A percentile compares a stretch with the other conserved stretches of the same genome.
Evolutionary conservation across 1,140 invertebrate genomes (phyloP).

Genomic region (Drosophila nikananu): DNA sequence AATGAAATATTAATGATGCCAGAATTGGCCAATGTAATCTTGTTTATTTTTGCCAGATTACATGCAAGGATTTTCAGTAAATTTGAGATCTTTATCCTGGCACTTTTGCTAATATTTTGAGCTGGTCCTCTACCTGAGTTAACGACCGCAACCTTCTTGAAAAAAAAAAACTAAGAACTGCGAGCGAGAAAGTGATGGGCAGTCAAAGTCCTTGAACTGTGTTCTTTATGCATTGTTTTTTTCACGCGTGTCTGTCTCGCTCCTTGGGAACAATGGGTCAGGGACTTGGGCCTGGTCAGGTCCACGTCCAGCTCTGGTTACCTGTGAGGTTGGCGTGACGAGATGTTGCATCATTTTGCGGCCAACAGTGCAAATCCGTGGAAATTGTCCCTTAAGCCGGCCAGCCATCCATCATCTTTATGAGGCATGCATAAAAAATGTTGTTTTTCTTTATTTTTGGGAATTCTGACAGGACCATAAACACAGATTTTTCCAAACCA

Average conservation of each 20-base stretch:
- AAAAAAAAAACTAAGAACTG: slow-evolving; percentile 36
- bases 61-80: slow-evolving; percentile 23
- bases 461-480: slow-evolving; percentile 54
- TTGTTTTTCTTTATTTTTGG: slow-evolving; percentile 20
- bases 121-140: slow-evolving; percentile 53
- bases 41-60: slow-evolving; percentile 41
- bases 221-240: slow-evolving; percentile 68
- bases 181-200: slow-evolving; percentile 66
- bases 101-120: slow-evolving; percentile 20
- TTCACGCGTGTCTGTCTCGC: slow-evolving; percentile 62
- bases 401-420: slow-evolving; percentile 48
- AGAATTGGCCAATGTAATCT: slow-evolving; percentile 37
- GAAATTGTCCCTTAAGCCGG: slow-evolving; percentile 51
- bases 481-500: slow-evolving; percentile 20
- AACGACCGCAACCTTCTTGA: slow-evolving; percentile 64
- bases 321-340: slow-evolving; percentile 55
- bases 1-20: slow-evolving; percentile 14
- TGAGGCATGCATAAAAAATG: slow-evolving; percentile 59
- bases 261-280: slow-evolving; percentile 36
- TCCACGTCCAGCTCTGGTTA: slow-evolving; percentile 10
- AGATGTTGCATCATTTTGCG: slow-evolving; percentile 62
- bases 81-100: slow-evolving; percentile 28
- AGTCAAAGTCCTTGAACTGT: slow-evolving; percentile 73
- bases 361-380: slow-evolving; percentile 61
- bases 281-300: slow-evolving; percentile 17